phyloP scores from a whole-genome alignment of 1,140 invertebrate species.

The Saccostrea cuccullata region DNA sequence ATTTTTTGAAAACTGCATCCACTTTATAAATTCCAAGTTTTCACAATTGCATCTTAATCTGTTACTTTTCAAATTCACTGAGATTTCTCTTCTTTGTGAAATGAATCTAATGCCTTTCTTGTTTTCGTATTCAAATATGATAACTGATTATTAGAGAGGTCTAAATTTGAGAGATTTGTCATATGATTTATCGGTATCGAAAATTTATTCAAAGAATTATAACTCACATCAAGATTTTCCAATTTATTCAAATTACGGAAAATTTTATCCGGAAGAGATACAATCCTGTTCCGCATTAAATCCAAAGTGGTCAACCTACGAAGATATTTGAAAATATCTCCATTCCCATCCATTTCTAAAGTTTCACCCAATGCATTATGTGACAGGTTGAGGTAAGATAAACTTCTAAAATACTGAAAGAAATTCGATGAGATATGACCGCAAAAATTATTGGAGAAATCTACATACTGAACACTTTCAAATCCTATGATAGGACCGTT shows the following conservation, averaged over 20 bases:
- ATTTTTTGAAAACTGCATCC: not conserved
- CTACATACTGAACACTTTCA: not conserved
- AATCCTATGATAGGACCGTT: not conserved
- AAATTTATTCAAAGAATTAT: not conserved
- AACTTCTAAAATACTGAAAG: constrained; percentile 6
- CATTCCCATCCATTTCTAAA: not conserved
- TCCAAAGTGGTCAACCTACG: not conserved
- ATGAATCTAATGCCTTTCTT: not conserved
- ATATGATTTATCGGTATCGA: not conserved
- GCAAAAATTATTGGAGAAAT: constrained; percentile 26
- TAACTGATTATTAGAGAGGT: constrained; percentile 11
- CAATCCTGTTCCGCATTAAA: not conserved
- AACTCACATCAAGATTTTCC: not conserved
- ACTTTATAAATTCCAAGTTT: not conserved
- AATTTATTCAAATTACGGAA: constrained; percentile 20
- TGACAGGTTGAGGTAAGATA: not conserved
- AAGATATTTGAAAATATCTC: not conserved
- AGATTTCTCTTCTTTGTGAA: not conserved
- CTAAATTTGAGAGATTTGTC: not conserved
- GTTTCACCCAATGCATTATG: not conserved
- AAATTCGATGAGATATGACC: not conserved
- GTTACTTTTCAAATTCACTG: not conserved
- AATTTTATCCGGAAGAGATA: not conserved
- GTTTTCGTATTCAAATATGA: not conserved
- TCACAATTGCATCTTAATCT: constrained; percentile 13